Evolutionary conservation across 2,888 invertebrate species (phyloP), one percentile per base, ranked within the genome.

Genomic region (Alloplasta piceator): DNA sequence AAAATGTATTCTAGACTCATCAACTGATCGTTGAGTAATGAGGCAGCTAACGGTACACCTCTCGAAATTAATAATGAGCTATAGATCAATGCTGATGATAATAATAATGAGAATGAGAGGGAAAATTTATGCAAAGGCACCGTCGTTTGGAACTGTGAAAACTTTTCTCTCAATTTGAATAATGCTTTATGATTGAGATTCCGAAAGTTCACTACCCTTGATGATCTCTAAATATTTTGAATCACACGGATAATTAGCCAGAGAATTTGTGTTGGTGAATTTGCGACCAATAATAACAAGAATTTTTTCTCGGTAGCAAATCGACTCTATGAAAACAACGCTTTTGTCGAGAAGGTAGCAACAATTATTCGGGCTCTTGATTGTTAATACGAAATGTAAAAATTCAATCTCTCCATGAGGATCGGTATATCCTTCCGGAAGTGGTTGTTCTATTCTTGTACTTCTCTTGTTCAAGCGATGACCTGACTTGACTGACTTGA

Each of bases 141-240:
- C 48, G 9, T 50, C 50, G n/a, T 60, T 14, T 10, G 74, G 58
- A 66, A 74, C 58, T 0, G 46, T 38, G 6, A 74, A 64, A 14
- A 58, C 66, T 50, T 74, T 74, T 66, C 74, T 16, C 6, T 66
- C 50, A 50, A 74, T 74, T 26, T 66, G 4, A 66, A 50, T 6
- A 10, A 74, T 9, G 16, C 26, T 7, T 66, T 66, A 74, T n/a
- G 74, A 58, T 74, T 66, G 58, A 7, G 16, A 14, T 58, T 66
- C 58, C 9, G 64, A 56, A 64, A 64, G 55, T 46, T 9, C 9
- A 0, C n/a, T 7, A 26, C n/a, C 46, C 9, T 48, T 14, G 14
- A 64, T 14, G 1, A 73, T 73, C 1, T 55, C 43, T 10, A 64
- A 26, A 10, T 46, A 1, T 7, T 41, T 38, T 5, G 67, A 67